Base-by-base conservation (phyloP, 2,888 invertebrate species). In the Nymphalis polychloros region DNA sequence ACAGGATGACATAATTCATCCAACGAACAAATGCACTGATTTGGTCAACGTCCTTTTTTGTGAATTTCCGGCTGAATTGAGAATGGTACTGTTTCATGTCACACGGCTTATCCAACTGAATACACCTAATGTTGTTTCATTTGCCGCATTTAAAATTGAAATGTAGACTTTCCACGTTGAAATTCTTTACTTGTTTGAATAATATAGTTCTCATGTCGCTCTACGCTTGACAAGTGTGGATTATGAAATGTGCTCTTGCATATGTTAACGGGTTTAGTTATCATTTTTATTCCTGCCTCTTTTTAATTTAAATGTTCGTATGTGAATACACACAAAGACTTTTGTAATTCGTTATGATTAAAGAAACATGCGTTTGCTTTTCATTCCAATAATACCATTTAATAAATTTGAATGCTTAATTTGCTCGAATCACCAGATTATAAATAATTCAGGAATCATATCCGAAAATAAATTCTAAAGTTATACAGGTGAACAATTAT, bases 1-100 rank as follows among this genome's bases (percentile, higher is more conserved):
- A 80, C 86, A 84, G 85, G 87, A 87, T 85, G 87, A 79, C 79
- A 84, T 85, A 84, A 84, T 84, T 84, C 82, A 82, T 80, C 78
- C 84, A 79, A 79, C 79, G 81, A 84, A 79, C 82, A 66, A 52
- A 52, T 61, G 61, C 64, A 62, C 57, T 80, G 81, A 64, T 64
- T 78, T 80, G 82, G 84, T 84, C 86, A 87, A 57, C 48, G 35
- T 68, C 10, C 23, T 69, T 71, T 68, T 69, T 64, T 68, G 52
- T 67, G 52, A 67, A 62, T 64, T 63, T 69, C 69, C 66, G 71
- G 55, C 41, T 27, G 41, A 17, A 59, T 65, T 65, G 59, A 68
- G 60, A 49, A 61, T 41, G 48, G 50, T 53, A 48, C 17, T 35
- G 50, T 23, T 52, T 31, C 59, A 53, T 10, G 23, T 41, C 50